Evolutionary conservation across 2,113 vertebrate genomes (phyloP), one percentile per base, ranked within the genome.

Genomic region (Ivindomyrus marchei): DNA sequence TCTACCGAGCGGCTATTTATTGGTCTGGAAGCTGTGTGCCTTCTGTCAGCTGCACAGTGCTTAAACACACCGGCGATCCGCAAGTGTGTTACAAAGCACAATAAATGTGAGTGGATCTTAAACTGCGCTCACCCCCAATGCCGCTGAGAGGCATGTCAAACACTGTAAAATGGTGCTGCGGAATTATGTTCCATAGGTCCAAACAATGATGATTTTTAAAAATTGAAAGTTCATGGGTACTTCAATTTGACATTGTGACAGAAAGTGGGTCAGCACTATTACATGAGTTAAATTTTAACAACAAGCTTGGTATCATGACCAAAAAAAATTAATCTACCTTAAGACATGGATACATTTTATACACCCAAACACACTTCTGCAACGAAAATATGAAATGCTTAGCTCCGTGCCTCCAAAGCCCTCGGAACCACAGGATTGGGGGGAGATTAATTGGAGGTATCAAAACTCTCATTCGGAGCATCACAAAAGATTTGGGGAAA

Each of bases 381-480:
- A 80, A 47, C 36, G 21, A 89, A 52, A 89, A 89, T 8, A 53
- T 53, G 21, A 83, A 27, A 66, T 11, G 27, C 9, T 89, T 31
- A 80, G 62, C 62, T 47, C 88, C 31, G 2, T 11, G 46, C n/a
- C 27, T 45, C 77, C 11, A 6, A 45, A 74, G 50, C 36, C 27
- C 74, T 80, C 74, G 1, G 45, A 66, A 39, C 50, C 53, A 52
- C 49, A 84, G 47, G 74, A 83, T 24, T 10, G 50, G 77, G 39
- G 62, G 19, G 10, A 70, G 27, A 56, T 89, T 49, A 21, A 56
- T 45, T 53, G 27, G 52, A 24, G 74, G 88, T 39, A 70, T 89
- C 46, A 84, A 49, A 83, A 52, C 80, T 89, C 74, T 56, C 74
- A 84, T 47, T 42, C 49, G 46, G 70, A 80, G 88, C 49, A n/a